Conservation (phyloP, 1,140 invertebrate genomes). For the Papilio xuthus region DNA sequence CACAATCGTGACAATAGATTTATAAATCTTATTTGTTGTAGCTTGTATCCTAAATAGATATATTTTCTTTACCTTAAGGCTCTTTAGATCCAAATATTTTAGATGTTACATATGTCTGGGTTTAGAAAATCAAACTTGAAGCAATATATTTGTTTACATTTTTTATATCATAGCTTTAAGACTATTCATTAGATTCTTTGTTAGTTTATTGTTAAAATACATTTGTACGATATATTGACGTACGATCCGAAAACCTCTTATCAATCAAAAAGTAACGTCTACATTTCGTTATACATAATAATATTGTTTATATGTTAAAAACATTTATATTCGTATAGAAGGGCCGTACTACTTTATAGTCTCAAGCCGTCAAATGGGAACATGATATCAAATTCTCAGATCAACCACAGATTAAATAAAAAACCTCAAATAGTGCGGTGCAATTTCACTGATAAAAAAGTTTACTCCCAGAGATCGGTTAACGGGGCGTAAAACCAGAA, state of each 20-base stretch:
- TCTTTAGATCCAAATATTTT: too few species aligned
- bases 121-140: too few species aligned
- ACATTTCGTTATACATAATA: too few species aligned
- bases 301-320: not conserved
- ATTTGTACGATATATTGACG: too few species aligned
- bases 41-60: not conserved
- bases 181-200: too few species aligned
- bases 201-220: too few species aligned
- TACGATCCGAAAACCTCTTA: too few species aligned
- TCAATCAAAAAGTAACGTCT: too few species aligned
- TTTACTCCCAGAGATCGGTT: conserved; percentile 49
- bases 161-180: too few species aligned
- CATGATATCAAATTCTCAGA: not conserved
- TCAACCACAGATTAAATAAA: conserved; percentile 41
- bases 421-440: conserved; percentile 42
- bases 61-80: not conserved
- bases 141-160: too few species aligned
- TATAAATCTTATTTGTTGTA: not conserved
- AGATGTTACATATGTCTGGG: too few species aligned
- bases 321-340: not conserved
- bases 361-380: not conserved
- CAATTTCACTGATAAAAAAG: conserved; percentile 46
- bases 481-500: conserved; percentile 72
- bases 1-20: conserved; percentile 9
- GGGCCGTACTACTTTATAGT: not conserved